These are phyloP conservation scores for Cremastinae sp. DNA, from an alignment of 2,888 invertebrate genomes.

Conservation along the genomic window DNA sequence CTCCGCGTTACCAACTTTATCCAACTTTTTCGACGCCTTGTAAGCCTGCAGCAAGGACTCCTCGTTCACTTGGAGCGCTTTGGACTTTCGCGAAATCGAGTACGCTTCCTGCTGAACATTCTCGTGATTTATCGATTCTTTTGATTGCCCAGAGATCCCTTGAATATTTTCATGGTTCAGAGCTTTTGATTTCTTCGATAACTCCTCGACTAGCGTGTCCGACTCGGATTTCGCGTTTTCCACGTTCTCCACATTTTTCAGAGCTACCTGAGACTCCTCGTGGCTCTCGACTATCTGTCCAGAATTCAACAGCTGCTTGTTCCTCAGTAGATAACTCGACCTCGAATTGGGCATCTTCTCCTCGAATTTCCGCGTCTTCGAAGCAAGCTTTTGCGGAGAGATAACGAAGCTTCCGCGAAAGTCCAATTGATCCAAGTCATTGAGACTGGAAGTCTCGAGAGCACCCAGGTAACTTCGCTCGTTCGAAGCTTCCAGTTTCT, in stretches of 20 bases:
- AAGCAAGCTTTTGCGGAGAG: conserved; percentile 70
- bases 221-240: conserved; percentile 74
- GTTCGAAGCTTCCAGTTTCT: conserved; percentile 64
- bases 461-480: conserved; percentile 61
- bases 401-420: conserved; percentile 44
- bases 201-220: conserved; percentile 75
- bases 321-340: conserved; percentile 30
- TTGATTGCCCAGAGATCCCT: conserved; percentile 19
- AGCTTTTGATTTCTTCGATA: conserved; percentile 73
- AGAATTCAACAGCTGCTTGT: conserved; percentile 33
- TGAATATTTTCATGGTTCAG: conserved; percentile 19
- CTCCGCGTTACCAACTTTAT: conserved; percentile 66
- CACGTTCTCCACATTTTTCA: conserved; percentile 55
- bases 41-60: conserved; percentile 61
- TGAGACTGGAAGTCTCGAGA: conserved; percentile 61
- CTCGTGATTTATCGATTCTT: conserved; percentile 25
- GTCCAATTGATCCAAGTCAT: conserved; percentile 44
- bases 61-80: conserved; percentile 68
- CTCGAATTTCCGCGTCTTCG: conserved; percentile 76
- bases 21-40: conserved; percentile 67
- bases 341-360: conserved; percentile 76
- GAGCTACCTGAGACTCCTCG: conserved; percentile 17
- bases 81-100: conserved; percentile 64
- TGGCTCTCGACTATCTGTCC: conserved; percentile 38
- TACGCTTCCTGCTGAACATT: conserved; percentile 53